A percentile compares a stretch with the other conserved stretches of the same genome.
These are phyloP conservation scores for Oscheius sp. DNA, from an alignment of 2,888 invertebrate genomes.

Conservation along the genomic window DNA sequence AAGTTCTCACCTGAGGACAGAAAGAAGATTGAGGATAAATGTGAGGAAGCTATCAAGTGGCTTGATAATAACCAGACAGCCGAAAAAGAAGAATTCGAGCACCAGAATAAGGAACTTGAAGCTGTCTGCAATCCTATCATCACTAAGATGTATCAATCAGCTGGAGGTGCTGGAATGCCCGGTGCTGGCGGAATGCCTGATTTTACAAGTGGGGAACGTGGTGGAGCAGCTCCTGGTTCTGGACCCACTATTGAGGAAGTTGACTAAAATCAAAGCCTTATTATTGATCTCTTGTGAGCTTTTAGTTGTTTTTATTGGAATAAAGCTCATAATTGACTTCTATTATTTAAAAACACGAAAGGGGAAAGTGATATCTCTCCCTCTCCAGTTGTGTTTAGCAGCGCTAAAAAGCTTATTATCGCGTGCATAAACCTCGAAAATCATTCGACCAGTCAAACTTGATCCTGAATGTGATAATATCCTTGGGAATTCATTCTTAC, in stretches of 20 bases:
- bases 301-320: no score
- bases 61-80: constrained; percentile 79
- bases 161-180: constrained; percentile 80
- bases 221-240: constrained; percentile 73
- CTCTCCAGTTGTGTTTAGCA: no score
- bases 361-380: no score
- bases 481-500: no score
- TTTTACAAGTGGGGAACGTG: constrained; percentile 80
- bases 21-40: constrained; percentile 84
- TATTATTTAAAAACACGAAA: no score
- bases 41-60: constrained; percentile 84
- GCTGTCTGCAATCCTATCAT: constrained; percentile 91
- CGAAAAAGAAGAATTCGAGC: constrained; percentile 74
- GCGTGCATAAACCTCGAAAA: no score
- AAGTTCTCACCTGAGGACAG: constrained; percentile 87
- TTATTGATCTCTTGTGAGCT: no score
- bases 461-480: no score
- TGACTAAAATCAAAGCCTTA: constrained; percentile 73
- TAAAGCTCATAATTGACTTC: no score
- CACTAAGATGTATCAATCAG: constrained; percentile 89
- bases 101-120: constrained; percentile 90
- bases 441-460: no score
- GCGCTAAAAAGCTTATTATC: no score
- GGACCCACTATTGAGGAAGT: constrained; percentile 75
- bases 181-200: constrained; percentile 76